Conservation (phyloP, 2,888 invertebrate species). For the Pecten maximus region DNA sequence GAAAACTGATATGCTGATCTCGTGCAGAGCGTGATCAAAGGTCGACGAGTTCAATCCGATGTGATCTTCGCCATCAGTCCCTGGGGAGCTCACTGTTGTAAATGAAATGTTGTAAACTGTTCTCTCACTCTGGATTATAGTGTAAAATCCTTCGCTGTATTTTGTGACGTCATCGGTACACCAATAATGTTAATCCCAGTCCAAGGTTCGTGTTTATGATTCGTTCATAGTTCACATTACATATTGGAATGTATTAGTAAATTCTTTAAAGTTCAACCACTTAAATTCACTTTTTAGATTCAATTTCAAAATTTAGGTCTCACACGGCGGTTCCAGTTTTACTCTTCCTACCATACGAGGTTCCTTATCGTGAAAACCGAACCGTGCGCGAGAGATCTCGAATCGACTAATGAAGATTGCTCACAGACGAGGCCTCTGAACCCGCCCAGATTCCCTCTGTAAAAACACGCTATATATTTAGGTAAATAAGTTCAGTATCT, state of each 20-base stretch:
- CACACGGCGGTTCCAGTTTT: neutral
- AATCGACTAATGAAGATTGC: neutral
- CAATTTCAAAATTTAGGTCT: neutral
- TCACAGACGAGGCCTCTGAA: neutral
- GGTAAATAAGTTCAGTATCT: neutral
- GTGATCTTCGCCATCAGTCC: neutral
- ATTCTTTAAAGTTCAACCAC: neutral
- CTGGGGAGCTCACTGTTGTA: neutral
- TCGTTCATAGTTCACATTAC: too few relatives aligned
- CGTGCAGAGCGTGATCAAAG: neutral
- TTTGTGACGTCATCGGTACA: neutral
- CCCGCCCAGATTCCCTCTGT: neutral
- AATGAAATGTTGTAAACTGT: neutral
- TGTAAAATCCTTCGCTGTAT: neutral
- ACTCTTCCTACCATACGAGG: neutral
- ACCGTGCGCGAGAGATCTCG: neutral
- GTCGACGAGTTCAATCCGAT: neutral
- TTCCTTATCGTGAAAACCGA: neutral
- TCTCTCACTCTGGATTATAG: neutral
- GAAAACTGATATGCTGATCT: neutral
- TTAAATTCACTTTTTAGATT: neutral
- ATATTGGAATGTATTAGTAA: neutral
- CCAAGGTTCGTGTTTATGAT: too few relatives aligned
- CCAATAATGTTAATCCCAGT: neutral
- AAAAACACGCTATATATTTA: neutral